Conservation (phyloP, 2,113 vertebrate genomes). For the Actenoides hombroni region DNA sequence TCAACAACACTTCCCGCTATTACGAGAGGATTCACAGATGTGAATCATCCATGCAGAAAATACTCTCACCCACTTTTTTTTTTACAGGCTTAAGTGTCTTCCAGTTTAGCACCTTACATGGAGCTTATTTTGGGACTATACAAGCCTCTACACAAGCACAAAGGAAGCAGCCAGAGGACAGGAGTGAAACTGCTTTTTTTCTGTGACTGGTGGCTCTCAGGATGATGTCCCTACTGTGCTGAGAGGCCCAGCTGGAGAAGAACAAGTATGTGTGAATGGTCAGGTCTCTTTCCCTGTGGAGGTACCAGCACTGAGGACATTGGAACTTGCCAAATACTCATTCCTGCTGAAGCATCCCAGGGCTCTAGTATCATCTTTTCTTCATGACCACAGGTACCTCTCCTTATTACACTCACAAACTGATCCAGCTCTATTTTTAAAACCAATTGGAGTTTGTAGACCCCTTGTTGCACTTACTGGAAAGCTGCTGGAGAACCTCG, state of each 20-base stretch:
- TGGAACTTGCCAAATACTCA: neutral
- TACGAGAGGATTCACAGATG: accelerated
- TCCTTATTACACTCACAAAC: neutral
- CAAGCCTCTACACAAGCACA: neutral
- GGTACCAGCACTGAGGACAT: neutral
- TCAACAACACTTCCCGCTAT: neutral
- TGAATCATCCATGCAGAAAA: neutral
- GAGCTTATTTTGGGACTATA: neutral
- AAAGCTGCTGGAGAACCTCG: neutral
- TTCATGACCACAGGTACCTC: neutral
- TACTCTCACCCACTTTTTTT: neutral
- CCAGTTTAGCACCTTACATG: neutral
- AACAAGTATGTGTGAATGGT: neutral
- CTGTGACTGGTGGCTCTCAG: neutral
- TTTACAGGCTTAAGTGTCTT: neutral
- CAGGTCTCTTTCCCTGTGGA: neutral
- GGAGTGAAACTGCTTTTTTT: neutral
- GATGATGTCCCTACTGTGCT: neutral
- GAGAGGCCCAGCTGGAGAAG: neutral
- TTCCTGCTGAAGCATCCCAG: neutral
- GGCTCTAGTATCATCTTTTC: neutral
- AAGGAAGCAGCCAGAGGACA: neutral
- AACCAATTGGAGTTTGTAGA: neutral
- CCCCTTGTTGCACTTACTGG: neutral
- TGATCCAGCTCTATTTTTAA: neutral